These are phyloP conservation scores for Phenacoccus solenopsis DNA, from an alignment of 1,140 invertebrate genomes.

Conservation along the genomic window DNA sequence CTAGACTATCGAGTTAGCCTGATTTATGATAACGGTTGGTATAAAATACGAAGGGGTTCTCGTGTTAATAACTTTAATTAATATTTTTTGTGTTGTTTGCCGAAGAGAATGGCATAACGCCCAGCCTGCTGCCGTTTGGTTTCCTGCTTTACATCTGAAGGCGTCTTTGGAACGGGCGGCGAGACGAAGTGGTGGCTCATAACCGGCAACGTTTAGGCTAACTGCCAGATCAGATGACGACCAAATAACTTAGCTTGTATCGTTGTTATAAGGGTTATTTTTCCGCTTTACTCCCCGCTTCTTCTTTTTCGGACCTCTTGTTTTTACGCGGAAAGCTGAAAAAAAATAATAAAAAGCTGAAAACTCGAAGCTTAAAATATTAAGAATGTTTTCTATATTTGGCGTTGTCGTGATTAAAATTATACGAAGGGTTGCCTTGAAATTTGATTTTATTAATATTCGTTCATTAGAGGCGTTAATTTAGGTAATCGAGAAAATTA, in stretches of 20 bases:
- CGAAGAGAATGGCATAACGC: slow-evolving; percentile 8
- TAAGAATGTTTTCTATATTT: no score
- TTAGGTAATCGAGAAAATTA: no score
- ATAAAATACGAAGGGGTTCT: slow-evolving; percentile 15
- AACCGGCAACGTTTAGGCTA: slow-evolving; percentile 13
- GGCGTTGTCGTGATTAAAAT: no score
- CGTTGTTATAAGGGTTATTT: slow-evolving; percentile 13
- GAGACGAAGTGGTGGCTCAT: neutral
- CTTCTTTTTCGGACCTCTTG: neutral
- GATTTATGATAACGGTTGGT: slow-evolving; percentile 13
- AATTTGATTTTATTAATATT: no score
- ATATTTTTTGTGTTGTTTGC: slow-evolving; percentile 17
- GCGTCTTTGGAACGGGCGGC: neutral
- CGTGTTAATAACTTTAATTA: slow-evolving; percentile 17
- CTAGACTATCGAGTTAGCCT: slow-evolving; percentile 16
- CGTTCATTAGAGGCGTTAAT: no score
- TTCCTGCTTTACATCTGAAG: slow-evolving; percentile 9
- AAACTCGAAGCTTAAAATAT: neutral
- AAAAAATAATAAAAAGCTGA: neutral
- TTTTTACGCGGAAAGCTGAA: neutral
- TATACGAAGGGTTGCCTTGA: no score
- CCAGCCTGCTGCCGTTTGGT: slow-evolving; percentile 7
- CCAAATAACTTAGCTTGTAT: slow-evolving; percentile 4
- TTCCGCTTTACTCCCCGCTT: neutral
- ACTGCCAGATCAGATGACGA: slow-evolving; percentile 17